These are phyloP conservation scores for Brachypteracias leptosomus DNA, from an alignment of 2,113 vertebrate genomes.

Conservation along the genomic window DNA sequence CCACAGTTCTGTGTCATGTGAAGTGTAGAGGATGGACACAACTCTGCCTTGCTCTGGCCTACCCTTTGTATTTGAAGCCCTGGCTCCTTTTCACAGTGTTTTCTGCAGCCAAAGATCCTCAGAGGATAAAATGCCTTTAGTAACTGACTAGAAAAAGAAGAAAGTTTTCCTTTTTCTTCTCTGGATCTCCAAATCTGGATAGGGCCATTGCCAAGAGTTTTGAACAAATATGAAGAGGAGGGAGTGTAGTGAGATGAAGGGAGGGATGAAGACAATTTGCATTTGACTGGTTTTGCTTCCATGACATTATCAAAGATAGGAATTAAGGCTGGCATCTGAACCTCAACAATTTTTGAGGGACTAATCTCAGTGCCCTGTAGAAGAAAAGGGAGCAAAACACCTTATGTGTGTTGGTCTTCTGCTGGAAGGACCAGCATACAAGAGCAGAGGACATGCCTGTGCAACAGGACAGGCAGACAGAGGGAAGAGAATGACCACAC, in stretches of 20 bases:
- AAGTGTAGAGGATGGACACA: accelerated
- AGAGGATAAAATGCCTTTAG: not conserved
- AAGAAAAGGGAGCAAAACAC: not conserved
- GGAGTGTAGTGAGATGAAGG: not conserved
- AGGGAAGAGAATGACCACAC: not conserved
- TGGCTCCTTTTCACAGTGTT: not conserved
- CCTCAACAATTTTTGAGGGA: not conserved
- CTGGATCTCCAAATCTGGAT: not conserved
- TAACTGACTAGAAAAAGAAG: too few species aligned
- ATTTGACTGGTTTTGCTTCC: not conserved
- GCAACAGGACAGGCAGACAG: not conserved
- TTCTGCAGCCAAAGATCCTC: not conserved
- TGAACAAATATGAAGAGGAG: not conserved
- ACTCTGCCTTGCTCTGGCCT: not conserved
- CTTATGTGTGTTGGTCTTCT: not conserved
- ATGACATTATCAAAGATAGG: not conserved
- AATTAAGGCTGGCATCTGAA: not conserved
- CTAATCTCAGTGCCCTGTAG: not conserved
- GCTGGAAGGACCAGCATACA: not conserved
- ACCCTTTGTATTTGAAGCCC: not conserved
- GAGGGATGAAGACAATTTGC: accelerated
- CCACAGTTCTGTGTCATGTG: not conserved
- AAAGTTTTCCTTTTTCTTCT: not conserved
- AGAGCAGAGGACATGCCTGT: not conserved
- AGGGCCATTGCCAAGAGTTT: not conserved